Evolutionary conservation across 2,113 vertebrate species (phyloP), one percentile per base, ranked within the genome.

Genomic region (Sus scrofa): DNA sequence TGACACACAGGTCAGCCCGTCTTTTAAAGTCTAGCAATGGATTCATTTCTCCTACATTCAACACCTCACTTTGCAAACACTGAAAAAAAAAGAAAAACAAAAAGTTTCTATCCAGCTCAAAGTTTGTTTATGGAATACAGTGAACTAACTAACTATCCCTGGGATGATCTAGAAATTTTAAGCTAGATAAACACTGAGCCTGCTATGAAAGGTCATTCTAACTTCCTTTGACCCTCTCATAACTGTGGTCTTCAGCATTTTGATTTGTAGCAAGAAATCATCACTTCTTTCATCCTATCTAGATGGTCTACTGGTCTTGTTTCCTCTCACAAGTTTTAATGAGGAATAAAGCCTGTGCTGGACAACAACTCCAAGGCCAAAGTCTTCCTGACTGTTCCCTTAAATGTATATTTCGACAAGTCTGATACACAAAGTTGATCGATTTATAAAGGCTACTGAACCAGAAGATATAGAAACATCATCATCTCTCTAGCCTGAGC

Each of bases 211-310:
- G 94, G 79, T 95, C 97, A 95, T 79, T 63, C 54, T 83, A 85
- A 96, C 96, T 95, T 97, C 95, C 98, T 96, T 95, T 86, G 71
- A 84, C 86, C 54, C 52, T 91, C 60, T 88, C 39, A 22, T 82
- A 97, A 94, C 73, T 84, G 63, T 97, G 96, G 30, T 67, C 96
- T 95, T 97, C 94, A 96, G 96, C 89, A 89, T 71, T 97, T 96
- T 96, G 78, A 54, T 89, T 96, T 95, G 94, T 87, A 68, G 74
- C 75, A 93, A 91, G 93, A 94, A 77, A 63, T 20, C 78, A 60
- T 50, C 20, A 68, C 82, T 94, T 91, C 71, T 96, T 74, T 94
- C 70, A 37, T 74, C 54, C 62, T 37, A 13, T 94, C 74, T 67
- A 18, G 58, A 78, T 1, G 5, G 63, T 84, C 65, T 65, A 39